These are phyloP conservation scores for Heterodera carotae DNA, from an alignment of 1,140 invertebrate genomes.

Conservation along the genomic window DNA sequence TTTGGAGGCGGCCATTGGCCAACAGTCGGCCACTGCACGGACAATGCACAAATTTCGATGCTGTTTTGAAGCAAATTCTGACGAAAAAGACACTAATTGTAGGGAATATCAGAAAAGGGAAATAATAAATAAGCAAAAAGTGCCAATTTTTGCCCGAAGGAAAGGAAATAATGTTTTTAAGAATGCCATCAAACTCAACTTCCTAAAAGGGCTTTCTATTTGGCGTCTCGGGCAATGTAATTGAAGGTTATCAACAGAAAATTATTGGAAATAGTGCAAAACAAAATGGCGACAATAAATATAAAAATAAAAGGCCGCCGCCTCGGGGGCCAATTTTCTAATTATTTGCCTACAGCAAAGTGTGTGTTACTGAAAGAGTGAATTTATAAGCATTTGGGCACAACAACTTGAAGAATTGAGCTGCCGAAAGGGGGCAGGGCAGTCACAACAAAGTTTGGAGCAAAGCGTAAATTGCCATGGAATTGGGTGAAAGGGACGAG, in stretches of 20 bases:
- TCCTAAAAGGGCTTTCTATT: no score
- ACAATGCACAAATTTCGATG: neutral
- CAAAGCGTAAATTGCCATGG: conserved; percentile 35
- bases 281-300: neutral
- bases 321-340: neutral
- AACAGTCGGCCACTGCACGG: neutral
- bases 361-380: neutral
- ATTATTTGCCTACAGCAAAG: conserved; percentile 9
- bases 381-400: conserved; percentile 19
- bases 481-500: conserved; percentile 19
- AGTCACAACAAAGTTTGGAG: conserved; percentile 12
- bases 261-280: no score
- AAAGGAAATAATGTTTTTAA: no score
- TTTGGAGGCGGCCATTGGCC: conserved; percentile 45
- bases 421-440: conserved; percentile 1
- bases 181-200: no score
- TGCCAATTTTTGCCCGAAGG: neutral
- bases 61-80: neutral
- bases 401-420: conserved; percentile 7
- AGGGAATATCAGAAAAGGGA: no score
- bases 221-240: no score
- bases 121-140: neutral
- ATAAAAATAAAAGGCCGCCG: neutral
- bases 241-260: no score
- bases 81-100: no score